Evolutionary conservation across 1,140 invertebrate genomes (phyloP).

Genomic region (Probaryconus sp.): DNA sequence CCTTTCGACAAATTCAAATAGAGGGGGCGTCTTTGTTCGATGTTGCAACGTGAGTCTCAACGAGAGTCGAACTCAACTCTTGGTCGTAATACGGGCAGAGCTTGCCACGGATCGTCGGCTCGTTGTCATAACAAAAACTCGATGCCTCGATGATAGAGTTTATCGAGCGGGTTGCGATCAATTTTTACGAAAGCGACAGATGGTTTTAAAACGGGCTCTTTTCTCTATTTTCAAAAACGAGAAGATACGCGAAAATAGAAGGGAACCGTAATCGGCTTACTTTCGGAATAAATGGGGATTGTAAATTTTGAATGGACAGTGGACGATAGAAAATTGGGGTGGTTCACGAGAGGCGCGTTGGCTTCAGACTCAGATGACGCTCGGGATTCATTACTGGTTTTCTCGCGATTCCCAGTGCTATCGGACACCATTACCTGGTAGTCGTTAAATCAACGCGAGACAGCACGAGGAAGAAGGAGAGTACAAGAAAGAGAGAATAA

Average conservation of each 20-base stretch:
- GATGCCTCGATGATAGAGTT: slow-evolving; percentile 55
- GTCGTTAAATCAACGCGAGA: slow-evolving; percentile 58
- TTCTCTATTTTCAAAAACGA: slow-evolving; percentile 44
- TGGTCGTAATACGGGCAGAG: slow-evolving; percentile 21
- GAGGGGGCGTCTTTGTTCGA: slow-evolving; percentile 56
- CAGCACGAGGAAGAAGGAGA: slow-evolving; percentile 42
- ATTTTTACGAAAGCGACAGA: slow-evolving; percentile 40
- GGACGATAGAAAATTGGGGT: slow-evolving; percentile 20
- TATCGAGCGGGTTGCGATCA: slow-evolving; percentile 35
- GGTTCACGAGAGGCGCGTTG: not conserved
- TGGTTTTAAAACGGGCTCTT: slow-evolving; percentile 30
- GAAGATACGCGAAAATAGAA: slow-evolving; percentile 19
- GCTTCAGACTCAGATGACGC: no score
- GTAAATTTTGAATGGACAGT: slow-evolving; percentile 12
- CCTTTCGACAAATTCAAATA: slow-evolving; percentile 71
- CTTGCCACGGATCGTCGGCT: slow-evolving; percentile 68
- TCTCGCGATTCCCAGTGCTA: slow-evolving; percentile 8
- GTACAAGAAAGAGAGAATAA: slow-evolving; percentile 40
- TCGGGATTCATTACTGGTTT: slow-evolving; percentile 8
- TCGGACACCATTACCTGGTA: slow-evolving; percentile 35
- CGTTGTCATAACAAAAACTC: slow-evolving; percentile 77
- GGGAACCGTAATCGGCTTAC: slow-evolving; percentile 36
- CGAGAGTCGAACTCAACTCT: slow-evolving; percentile 18
- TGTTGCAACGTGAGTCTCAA: slow-evolving; percentile 13
- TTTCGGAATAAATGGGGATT: not conserved